Evolutionary conservation across 2,113 vertebrate species (phyloP).

Genomic region (Neolamprologus cancellatus): DNA sequence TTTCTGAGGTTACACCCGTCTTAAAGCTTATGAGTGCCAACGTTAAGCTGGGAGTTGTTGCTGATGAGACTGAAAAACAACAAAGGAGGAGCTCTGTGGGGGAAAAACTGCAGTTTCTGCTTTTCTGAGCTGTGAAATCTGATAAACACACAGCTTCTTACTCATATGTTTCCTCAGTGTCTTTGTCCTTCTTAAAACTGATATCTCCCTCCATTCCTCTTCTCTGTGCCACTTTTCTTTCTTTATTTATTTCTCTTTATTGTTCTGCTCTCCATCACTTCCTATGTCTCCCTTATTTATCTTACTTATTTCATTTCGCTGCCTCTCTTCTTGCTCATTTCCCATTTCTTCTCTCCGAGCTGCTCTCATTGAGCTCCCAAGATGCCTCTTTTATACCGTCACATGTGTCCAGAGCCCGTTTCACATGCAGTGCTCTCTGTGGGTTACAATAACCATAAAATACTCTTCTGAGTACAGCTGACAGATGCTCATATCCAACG

Average conservation of each 20-base stretch:
- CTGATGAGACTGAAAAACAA: neutral
- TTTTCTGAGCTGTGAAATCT: neutral
- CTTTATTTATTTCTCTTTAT: rapidly evolving
- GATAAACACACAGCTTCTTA: neutral
- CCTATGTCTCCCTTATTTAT: neutral
- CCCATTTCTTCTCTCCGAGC: neutral
- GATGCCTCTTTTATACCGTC: neutral
- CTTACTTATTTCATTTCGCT: neutral
- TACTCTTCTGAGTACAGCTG: neutral
- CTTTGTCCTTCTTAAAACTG: neutral
- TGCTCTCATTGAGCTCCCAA: neutral
- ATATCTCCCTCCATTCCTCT: neutral
- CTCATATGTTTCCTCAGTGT: neutral
- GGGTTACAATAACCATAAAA: neutral
- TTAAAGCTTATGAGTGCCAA: neutral
- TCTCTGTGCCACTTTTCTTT: neutral
- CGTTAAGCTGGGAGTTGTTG: neutral
- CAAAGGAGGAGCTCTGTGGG: neutral
- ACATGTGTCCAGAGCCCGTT: neutral
- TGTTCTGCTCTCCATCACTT: neutral
- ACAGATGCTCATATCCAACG: neutral
- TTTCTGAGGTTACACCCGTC: neutral
- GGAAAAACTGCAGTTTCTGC: neutral
- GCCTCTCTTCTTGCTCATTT: neutral
- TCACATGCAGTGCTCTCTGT: neutral